phyloP scores from a whole-genome alignment of 2,113 vertebrate genomes.

The Labrus mixtus region DNA sequence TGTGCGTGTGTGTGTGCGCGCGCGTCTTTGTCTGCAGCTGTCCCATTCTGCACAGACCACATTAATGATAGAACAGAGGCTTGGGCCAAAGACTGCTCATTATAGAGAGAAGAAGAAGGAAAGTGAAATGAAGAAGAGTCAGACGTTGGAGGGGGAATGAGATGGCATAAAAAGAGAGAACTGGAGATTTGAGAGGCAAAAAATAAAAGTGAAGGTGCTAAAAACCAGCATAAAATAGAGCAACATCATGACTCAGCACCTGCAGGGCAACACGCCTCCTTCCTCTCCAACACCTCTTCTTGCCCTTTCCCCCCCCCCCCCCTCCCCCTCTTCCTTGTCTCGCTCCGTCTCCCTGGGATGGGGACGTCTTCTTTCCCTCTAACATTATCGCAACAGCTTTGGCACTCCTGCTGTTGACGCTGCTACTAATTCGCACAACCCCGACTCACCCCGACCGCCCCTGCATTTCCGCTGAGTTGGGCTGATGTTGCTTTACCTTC shows the following conservation, averaged over 20 bases:
- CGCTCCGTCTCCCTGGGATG: slow-evolving; percentile 26
- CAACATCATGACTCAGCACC: slow-evolving; percentile 59
- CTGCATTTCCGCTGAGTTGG: slow-evolving; percentile 57
- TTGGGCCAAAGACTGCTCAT: slow-evolving; percentile 33
- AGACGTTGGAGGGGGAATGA: slow-evolving; percentile 16
- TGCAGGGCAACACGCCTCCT: slow-evolving; percentile 35
- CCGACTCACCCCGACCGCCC: background rate
- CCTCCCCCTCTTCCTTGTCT: background rate
- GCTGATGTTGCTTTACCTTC: slow-evolving; percentile 37
- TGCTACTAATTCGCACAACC: slow-evolving; percentile 38
- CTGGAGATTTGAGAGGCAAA: slow-evolving; percentile 25
- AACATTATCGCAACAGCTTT: slow-evolving; percentile 43
- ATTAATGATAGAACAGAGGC: slow-evolving; percentile 60
- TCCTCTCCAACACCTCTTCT: slow-evolving; percentile 28
- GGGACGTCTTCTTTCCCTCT: slow-evolving; percentile 4
- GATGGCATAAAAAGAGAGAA: slow-evolving; percentile 14
- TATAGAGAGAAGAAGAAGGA: slow-evolving; percentile 34
- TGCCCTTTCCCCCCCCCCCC: background rate
- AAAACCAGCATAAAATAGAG: slow-evolving; percentile 22
- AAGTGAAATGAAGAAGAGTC: slow-evolving; percentile 11
- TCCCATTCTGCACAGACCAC: slow-evolving; percentile 50
- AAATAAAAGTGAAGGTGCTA: background rate
- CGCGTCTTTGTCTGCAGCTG: slow-evolving; percentile 50
- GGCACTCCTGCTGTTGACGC: slow-evolving; percentile 35
- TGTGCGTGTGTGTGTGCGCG: slow-evolving; percentile 12